Percentiles rank a stretch among this genome's conserved stretches.
phyloP scores from a whole-genome alignment of 1,140 invertebrate species.

The Laupala kohalensis region DNA sequence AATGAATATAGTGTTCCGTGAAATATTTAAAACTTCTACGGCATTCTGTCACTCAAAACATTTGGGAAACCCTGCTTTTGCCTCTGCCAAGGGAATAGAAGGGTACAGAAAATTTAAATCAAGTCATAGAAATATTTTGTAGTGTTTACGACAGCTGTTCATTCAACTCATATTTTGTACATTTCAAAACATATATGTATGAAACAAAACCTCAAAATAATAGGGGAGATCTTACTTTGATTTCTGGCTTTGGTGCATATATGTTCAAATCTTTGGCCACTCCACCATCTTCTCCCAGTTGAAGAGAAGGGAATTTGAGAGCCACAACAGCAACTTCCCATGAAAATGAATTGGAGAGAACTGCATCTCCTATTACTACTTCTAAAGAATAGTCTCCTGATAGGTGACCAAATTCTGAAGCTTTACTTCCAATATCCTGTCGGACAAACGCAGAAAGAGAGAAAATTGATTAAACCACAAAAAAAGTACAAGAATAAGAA shows the following conservation, averaged over 20 bases:
- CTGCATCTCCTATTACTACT: conserved; percentile 79
- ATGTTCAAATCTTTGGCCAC: conserved; percentile 25
- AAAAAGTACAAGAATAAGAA: not conserved
- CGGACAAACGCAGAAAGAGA: conserved; percentile 18
- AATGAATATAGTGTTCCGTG: too few species aligned
- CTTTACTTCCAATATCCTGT: conserved; percentile 66
- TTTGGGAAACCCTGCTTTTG: too few species aligned
- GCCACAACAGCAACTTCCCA: conserved; percentile 70
- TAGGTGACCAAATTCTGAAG: conserved; percentile 63
- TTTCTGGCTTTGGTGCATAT: conserved; percentile 63
- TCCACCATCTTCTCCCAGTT: conserved; percentile 23
- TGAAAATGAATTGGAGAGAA: conserved; percentile 75
- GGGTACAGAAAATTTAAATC: too few species aligned
- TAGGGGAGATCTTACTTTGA: conserved; percentile 41
- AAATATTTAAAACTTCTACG: too few species aligned
- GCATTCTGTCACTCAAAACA: too few species aligned
- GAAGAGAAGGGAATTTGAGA: conserved; percentile 49
- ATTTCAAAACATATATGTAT: too few species aligned
- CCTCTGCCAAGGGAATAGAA: too few species aligned
- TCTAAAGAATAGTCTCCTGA: conserved; percentile 73
- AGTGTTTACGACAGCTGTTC: too few species aligned
- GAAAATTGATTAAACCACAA: not conserved
- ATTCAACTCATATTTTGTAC: too few species aligned
- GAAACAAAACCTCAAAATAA: too few species aligned
- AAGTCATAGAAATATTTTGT: too few species aligned